phyloP scores from a whole-genome alignment of 2,797 vertebrate genomes.

The Anguilla megastoma region DNA sequence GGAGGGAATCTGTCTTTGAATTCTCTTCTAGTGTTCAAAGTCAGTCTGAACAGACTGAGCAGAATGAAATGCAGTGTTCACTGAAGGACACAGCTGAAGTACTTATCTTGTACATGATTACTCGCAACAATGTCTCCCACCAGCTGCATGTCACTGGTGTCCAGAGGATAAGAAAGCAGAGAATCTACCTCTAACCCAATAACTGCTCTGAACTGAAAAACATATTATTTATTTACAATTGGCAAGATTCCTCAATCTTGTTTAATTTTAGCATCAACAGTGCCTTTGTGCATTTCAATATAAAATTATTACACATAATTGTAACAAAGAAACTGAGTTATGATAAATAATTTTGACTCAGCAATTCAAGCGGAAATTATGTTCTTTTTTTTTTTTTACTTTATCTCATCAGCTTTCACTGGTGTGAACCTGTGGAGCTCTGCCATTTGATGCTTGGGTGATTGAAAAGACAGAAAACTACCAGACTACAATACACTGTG shows the following conservation, averaged over 20 bases:
- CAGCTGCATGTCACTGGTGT: background rate
- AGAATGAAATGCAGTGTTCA: background rate
- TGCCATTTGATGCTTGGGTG: background rate
- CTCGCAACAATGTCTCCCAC: background rate
- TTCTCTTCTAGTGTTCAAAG: background rate
- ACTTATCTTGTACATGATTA: background rate
- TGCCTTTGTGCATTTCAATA: background rate
- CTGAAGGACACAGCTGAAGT: background rate
- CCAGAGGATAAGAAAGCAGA: background rate
- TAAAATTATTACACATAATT: background rate
- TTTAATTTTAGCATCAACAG: background rate
- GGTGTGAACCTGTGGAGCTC: background rate
- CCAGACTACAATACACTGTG: background rate
- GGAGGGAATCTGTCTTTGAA: background rate
- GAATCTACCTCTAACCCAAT: background rate
- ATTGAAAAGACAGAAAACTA: background rate
- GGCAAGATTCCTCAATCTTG: background rate
- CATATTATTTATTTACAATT: background rate
- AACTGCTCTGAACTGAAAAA: background rate
- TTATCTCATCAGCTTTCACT: background rate
- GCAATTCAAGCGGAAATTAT: background rate
- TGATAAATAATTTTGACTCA: background rate
- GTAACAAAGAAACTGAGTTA: background rate
- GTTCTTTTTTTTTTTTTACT: background rate
- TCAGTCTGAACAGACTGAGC: background rate